These are phyloP conservation scores for Stegostoma tigrinum DNA, from an alignment of 2,113 vertebrate species.

Conservation along the genomic window DNA sequence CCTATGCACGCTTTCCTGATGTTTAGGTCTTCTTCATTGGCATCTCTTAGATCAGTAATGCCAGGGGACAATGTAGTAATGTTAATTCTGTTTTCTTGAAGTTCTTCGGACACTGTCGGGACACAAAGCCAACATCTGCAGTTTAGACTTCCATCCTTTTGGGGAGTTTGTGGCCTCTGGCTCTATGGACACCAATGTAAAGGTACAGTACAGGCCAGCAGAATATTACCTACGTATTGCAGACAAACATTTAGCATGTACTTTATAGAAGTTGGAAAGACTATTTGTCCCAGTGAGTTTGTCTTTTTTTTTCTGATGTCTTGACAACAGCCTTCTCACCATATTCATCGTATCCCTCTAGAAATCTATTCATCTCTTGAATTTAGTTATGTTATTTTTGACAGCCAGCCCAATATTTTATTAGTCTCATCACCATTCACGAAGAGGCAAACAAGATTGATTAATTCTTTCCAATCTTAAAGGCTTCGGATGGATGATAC, in stretches of 20 bases:
- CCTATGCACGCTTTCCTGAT: not conserved
- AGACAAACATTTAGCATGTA: not conserved
- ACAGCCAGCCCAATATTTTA: not conserved
- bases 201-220: conserved; percentile 58
- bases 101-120: conserved; percentile 79
- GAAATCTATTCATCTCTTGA: not conserved
- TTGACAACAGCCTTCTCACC: not conserved
- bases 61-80: not conserved
- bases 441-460: not conserved
- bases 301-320: not conserved
- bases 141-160: conserved; percentile 86
- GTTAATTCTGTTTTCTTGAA: conserved; percentile 45
- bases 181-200: conserved; percentile 89
- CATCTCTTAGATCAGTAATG: not conserved
- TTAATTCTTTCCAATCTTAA: not conserved
- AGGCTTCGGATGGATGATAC: not conserved
- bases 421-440: not conserved
- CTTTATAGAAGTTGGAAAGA: not conserved
- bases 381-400: not conserved
- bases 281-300: not conserved
- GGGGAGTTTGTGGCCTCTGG: conserved; percentile 84
- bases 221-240: not conserved
- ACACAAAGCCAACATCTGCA: conserved; percentile 87
- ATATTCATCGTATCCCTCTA: not conserved
- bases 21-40: not conserved